Evolutionary conservation across 2,113 vertebrate genomes (phyloP), one percentile per base, ranked within the genome.

Genomic region (Colaptes auratus): DNA sequence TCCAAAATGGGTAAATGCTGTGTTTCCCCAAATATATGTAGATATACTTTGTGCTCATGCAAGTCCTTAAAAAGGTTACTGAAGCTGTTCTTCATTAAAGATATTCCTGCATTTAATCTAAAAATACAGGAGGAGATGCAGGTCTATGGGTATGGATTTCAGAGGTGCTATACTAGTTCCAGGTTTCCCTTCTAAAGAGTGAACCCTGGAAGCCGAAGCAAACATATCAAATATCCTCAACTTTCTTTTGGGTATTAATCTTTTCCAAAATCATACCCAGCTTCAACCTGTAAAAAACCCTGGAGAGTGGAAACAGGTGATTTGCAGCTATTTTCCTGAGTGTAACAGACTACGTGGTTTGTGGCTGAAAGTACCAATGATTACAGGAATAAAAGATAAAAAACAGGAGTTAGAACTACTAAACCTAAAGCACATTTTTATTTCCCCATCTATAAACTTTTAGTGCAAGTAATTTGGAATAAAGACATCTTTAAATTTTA

Each of bases 401-500:
- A 87, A 33, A 8, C 59, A 83, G 17, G 48, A 89, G 56, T 56
- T 90, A 77, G 63, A 93, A 87, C 59, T 78, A 84, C 61, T 89
- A 90, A 94, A 84, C 48, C 12, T 71, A 87, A 92, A 78, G 39
- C 27, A 89, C 81, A 69, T 69, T 90, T 92, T 93, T 89, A 92
- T 95, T 91, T 95, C 66, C 72, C 33, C 58, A 77, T 44, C 79
- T 86, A 75, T 90, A 92, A 96, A 87, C 31, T 87, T 92, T 82
- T 87, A 95, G 74, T 95, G 55, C 53, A 84, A 91, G 76, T 90
- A 80, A 92, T 95, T 86, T 86, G 53, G 36, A 93, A 71, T 90
- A 71, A 48, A 88, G 52, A n/a, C 79, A 88, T 88, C 85, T 88
- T 93, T 61, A 96, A 86, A 86, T 96, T 93, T 92, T 93, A 77